Evolutionary conservation across 2,888 invertebrate genomes (phyloP).

Genomic region (Troglohyphantes excavatus): DNA sequence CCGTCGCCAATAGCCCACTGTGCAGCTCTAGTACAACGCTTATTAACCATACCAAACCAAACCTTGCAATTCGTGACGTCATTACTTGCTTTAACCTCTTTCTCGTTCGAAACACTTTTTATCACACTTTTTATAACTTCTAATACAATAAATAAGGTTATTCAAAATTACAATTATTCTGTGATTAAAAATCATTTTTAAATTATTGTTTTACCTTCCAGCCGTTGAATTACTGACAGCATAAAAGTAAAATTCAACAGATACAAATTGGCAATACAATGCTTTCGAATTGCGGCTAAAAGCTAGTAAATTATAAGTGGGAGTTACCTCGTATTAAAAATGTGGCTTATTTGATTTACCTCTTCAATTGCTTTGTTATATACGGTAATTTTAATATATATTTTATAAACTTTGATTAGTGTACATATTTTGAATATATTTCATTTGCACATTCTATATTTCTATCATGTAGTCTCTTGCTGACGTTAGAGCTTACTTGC

Average conservation of each 20-base stretch:
- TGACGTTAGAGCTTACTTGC: conserved; percentile 32
- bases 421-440: conserved; percentile 7
- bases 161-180: too few species aligned
- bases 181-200: too few species aligned
- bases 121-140: too few species aligned
- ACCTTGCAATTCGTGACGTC: too few species aligned
- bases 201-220: too few species aligned
- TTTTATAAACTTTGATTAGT: not conserved
- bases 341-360: conserved; percentile 72
- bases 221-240: conserved; percentile 5
- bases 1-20: too few species aligned
- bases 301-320: conserved; percentile 64
- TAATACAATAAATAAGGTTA: too few species aligned
- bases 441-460: not conserved
- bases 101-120: too few species aligned
- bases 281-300: conserved; percentile 67
- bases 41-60: too few species aligned
- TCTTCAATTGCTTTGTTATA: conserved; percentile 45
- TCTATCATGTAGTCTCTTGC: conserved; percentile 1
- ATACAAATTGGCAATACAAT: conserved; percentile 8
- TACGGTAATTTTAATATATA: conserved; percentile 39
- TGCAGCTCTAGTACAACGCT: too few species aligned
- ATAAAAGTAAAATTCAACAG: conserved; percentile 8
- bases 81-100: too few species aligned
- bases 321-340: conserved; percentile 62